Evolutionary conservation across 2,797 vertebrate species (phyloP).

Genomic region (Gymnocypris eckloni): DNA sequence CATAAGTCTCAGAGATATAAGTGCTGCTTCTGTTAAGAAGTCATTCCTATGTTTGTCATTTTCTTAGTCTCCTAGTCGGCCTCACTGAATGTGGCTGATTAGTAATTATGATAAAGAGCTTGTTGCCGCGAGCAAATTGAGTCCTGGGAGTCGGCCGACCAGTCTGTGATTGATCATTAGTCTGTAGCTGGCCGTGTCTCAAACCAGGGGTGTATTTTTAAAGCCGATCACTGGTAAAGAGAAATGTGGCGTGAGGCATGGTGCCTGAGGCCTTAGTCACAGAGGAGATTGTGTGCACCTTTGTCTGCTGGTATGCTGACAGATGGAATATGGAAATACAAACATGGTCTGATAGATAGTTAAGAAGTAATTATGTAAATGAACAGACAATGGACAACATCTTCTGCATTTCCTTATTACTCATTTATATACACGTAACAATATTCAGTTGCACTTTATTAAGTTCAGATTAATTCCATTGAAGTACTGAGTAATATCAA

Average conservation of each 20-base stretch:
- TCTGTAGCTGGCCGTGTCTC: constrained; percentile 54
- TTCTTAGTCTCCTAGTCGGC: constrained; percentile 20
- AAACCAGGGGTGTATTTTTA: constrained; percentile 60
- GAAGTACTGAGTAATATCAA: background rate
- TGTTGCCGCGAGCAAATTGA: constrained; percentile 62
- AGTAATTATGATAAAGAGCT: constrained; percentile 69
- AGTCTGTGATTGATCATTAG: constrained; percentile 60
- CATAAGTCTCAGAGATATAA: background rate
- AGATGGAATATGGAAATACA: constrained; percentile 32
- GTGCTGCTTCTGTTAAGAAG: background rate
- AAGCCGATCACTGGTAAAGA: constrained; percentile 42
- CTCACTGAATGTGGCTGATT: constrained; percentile 59
- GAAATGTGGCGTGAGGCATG: constrained; percentile 42
- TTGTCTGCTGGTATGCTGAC: constrained; percentile 28
- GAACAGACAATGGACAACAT: background rate
- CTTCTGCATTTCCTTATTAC: background rate
- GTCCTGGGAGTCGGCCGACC: constrained; percentile 51
- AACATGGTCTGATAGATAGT: background rate
- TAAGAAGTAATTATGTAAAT: background rate
- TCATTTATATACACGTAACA: background rate
- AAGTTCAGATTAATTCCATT: background rate
- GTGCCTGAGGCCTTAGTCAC: constrained; percentile 27
- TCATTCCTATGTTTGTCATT: background rate
- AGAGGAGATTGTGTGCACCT: constrained; percentile 17
- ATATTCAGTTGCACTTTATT: background rate